Conservation (phyloP, 2,888 invertebrate genomes). For the Hesperia comma region DNA sequence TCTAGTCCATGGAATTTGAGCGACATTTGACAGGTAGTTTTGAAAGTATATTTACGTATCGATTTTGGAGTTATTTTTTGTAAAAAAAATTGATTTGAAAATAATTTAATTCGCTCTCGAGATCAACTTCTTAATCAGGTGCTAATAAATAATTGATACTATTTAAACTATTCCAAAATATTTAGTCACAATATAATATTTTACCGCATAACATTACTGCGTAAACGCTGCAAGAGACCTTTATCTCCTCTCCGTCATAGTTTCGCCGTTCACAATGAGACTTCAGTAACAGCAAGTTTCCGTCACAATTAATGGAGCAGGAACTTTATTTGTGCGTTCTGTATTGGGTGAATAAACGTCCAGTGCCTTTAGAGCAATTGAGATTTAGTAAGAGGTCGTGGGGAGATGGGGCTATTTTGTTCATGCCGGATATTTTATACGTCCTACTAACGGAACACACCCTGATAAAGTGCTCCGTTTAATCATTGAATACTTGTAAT, state of each 20-base stretch:
- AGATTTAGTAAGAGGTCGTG: conserved; percentile 31
- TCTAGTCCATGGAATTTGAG: no score
- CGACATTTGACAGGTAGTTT: no score
- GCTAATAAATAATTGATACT: no score
- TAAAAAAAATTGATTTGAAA: no score
- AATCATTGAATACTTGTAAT: background rate
- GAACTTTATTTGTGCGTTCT: conserved; percentile 37
- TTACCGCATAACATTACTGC: no score
- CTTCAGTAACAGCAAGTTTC: conserved; percentile 19
- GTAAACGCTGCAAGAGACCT: no score
- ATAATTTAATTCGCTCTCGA: no score
- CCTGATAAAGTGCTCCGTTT: background rate
- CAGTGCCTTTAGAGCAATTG: conserved; percentile 37
- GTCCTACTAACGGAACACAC: conserved; percentile 3
- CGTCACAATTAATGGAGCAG: conserved; percentile 34
- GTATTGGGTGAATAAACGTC: conserved; percentile 37
- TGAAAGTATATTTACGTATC: no score
- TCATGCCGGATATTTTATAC: conserved; percentile 15
- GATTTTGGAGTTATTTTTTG: no score
- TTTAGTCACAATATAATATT: no score
- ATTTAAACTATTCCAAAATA: no score
- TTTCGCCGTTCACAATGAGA: conserved; percentile 4
- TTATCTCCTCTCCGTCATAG: background rate
- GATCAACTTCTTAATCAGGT: no score
- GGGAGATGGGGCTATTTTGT: conserved; percentile 24